Evolutionary conservation across 2,113 vertebrate genomes (phyloP).

Genomic region (Ciconia maguari): DNA sequence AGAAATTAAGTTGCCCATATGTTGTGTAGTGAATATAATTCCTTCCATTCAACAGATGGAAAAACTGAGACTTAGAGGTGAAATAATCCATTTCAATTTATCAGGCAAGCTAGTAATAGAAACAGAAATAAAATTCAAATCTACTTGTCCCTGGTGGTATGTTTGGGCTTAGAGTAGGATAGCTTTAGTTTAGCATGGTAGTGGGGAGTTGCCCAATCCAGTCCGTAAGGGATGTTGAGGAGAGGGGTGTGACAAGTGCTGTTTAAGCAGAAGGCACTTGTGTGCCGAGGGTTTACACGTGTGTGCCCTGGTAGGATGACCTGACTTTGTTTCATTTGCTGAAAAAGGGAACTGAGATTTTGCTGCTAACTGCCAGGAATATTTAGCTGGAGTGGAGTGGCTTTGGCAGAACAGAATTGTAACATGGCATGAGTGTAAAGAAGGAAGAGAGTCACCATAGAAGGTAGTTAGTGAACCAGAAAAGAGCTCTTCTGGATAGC

Average conservation of each 20-base stretch:
- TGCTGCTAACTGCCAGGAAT: neutral
- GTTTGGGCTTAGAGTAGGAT: neutral
- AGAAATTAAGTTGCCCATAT: neutral
- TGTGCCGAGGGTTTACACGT: neutral
- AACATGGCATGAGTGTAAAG: neutral
- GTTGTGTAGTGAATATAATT: neutral
- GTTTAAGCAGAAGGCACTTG: neutral
- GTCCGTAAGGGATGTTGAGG: neutral
- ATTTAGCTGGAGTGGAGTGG: neutral
- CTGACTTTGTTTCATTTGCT: neutral
- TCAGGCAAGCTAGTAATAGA: neutral
- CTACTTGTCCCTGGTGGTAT: neutral
- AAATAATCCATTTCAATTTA: neutral
- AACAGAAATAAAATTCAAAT: neutral
- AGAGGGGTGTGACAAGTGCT: neutral
- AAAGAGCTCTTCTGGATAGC: neutral
- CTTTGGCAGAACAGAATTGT: neutral
- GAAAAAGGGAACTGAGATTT: neutral
- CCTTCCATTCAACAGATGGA: neutral
- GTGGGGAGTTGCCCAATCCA: neutral
- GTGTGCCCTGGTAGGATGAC: neutral
- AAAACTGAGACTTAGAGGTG: neutral
- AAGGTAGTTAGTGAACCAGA: neutral
- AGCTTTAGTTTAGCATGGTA: neutral
- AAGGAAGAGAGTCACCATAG: neutral